These are phyloP conservation scores for Myotis planiceps DNA, from an alignment of 2,797 vertebrate genomes.

Conservation along the genomic window DNA sequence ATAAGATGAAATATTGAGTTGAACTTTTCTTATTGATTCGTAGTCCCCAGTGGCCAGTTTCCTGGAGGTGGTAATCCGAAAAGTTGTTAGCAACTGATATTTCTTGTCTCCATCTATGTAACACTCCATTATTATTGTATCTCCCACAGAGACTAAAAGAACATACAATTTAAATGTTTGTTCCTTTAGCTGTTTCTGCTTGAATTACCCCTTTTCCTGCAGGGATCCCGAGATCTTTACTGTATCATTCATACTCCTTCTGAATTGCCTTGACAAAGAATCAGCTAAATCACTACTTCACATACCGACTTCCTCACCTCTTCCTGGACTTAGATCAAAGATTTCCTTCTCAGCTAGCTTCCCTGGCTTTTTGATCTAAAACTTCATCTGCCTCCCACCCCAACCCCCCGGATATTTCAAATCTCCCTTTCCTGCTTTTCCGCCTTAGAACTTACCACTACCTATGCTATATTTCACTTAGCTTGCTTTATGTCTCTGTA, in stretches of 20 bases:
- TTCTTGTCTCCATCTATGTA: background rate
- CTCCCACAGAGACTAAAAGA: conserved; percentile 5
- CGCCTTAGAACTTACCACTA: background rate
- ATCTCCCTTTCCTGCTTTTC: background rate
- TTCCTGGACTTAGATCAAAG: background rate
- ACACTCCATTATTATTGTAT: background rate
- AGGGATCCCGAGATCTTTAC: background rate
- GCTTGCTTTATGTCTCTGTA: background rate
- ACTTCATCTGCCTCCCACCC: background rate
- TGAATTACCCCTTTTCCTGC: background rate
- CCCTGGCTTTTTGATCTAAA: background rate
- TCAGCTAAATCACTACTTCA: background rate
- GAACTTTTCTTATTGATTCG: background rate
- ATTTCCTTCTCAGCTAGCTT: background rate
- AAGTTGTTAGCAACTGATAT: background rate
- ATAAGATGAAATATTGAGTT: background rate
- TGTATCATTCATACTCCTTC: background rate
- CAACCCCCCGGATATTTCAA: background rate
- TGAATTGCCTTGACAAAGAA: background rate
- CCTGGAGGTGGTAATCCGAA: background rate
- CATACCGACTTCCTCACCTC: background rate
- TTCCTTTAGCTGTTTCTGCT: background rate
- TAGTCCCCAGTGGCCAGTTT: background rate
- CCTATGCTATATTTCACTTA: background rate
- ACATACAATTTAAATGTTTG: background rate